Evolutionary conservation across 2,888 invertebrate genomes (phyloP).

Genomic region (Trypoxylon attenuatum): DNA sequence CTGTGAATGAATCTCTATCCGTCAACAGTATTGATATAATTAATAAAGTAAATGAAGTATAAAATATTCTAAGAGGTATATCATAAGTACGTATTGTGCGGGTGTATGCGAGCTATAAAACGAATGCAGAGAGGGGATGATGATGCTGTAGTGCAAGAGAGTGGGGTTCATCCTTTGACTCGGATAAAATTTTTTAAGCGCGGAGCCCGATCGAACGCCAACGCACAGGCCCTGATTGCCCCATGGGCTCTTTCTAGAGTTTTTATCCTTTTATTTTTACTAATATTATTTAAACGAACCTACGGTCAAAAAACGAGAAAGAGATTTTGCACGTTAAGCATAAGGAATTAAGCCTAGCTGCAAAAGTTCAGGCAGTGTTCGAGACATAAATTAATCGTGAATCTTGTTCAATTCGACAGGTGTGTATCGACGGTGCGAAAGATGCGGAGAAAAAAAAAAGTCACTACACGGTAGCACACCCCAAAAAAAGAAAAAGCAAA

Average conservation of each 20-base stretch:
- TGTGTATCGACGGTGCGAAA: not conserved
- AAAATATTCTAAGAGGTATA: constrained; percentile 71
- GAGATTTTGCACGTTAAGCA: constrained; percentile 22
- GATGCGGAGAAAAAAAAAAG: not conserved
- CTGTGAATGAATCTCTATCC: constrained; percentile 75
- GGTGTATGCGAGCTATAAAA: constrained; percentile 57
- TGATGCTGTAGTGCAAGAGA: constrained; percentile 33
- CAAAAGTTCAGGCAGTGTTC: not conserved
- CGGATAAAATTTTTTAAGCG: constrained; percentile 46
- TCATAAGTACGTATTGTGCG: constrained; percentile 72
- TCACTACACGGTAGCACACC: constrained; percentile 1
- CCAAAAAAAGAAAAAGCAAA: no score
- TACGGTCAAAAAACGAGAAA: constrained; percentile 9
- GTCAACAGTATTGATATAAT: constrained; percentile 75
- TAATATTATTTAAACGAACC: constrained; percentile 32
- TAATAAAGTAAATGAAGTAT: constrained; percentile 74
- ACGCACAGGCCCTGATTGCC: constrained; percentile 47
- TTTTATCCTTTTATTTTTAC: constrained; percentile 29
- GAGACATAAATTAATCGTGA: not conserved
- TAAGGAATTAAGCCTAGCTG: constrained; percentile 6
- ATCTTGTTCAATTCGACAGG: not conserved
- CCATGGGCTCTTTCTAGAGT: constrained; percentile 27
- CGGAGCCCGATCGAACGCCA: constrained; percentile 56
- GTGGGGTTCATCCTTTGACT: constrained; percentile 37
- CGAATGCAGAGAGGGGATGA: constrained; percentile 22